Evolutionary conservation across 2,888 invertebrate genomes (phyloP).

Genomic region (Oligia strigilis): DNA sequence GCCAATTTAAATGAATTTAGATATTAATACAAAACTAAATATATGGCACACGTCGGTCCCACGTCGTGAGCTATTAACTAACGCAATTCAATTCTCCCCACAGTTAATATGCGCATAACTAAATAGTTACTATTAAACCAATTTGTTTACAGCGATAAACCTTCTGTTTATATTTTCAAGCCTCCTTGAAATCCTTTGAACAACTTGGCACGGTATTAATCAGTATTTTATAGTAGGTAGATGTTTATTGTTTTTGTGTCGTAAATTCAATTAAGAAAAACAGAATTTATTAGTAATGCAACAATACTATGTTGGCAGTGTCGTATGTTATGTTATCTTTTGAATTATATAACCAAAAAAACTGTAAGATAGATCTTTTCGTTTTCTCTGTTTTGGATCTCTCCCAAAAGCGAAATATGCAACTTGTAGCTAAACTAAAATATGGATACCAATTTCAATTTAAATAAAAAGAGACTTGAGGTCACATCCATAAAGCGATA

Average conservation of each 20-base stretch:
- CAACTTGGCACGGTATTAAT: slow-evolving; percentile 47
- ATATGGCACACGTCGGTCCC: slow-evolving; percentile 70
- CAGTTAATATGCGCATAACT: slow-evolving; percentile 81
- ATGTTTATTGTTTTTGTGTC: slow-evolving; percentile 31
- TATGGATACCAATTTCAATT: slow-evolving; percentile 18
- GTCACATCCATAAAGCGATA: slow-evolving; percentile 44
- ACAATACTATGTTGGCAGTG: slow-evolving; percentile 2
- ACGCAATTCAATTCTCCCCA: slow-evolving; percentile 72
- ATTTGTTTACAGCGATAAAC: slow-evolving; percentile 78
- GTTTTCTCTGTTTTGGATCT: slow-evolving; percentile 2
- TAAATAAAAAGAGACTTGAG: slow-evolving; percentile 29
- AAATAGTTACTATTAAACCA: slow-evolving; percentile 76
- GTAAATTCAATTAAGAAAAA: slow-evolving; percentile 29
- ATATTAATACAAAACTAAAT: slow-evolving; percentile 68
- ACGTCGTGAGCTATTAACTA: slow-evolving; percentile 71
- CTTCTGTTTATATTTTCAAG: slow-evolving; percentile 66
- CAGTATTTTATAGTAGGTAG: slow-evolving; percentile 40
- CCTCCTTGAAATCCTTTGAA: slow-evolving; percentile 59
- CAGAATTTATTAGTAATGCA: slow-evolving; percentile 13
- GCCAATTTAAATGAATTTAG: slow-evolving; percentile 79
- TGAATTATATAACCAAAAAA: background rate
- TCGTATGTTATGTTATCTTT: background rate
- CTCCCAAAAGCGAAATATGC: background rate
- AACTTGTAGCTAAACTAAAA: slow-evolving; percentile 3
- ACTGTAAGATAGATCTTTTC: background rate